A percentile compares a stretch with the other conserved stretches of the same genome.
Conservation (phyloP, 2,888 invertebrate genomes). For the Pasiphila rectangulata region DNA sequence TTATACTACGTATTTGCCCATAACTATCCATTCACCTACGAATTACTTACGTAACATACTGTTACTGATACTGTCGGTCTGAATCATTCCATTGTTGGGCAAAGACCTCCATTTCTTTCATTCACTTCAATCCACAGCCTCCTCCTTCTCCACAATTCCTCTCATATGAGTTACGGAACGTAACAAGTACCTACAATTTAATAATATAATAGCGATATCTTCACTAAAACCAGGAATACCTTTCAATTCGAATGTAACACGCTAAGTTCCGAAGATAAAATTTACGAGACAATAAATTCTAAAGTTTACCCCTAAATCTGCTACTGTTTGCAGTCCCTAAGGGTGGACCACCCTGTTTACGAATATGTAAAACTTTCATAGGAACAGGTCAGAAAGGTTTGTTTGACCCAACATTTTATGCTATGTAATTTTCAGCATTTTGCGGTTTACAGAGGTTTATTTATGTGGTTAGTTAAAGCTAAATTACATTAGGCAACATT, state of each 20-base stretch:
- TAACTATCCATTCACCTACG: too few species aligned
- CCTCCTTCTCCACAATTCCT: too few species aligned
- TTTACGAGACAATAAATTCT: constrained; percentile 1
- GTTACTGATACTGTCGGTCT: too few species aligned
- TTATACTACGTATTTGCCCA: too few species aligned
- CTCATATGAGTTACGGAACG: too few species aligned
- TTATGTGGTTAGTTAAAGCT: too few species aligned
- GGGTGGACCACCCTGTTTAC: constrained; percentile 1
- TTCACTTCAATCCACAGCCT: too few species aligned
- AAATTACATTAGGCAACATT: too few species aligned
- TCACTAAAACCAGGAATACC: background rate
- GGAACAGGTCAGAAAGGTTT: constrained; percentile 16
- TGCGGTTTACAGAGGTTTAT: constrained; percentile 1
- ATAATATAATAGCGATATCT: background rate
- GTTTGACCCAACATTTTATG: background rate
- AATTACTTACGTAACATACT: too few species aligned
- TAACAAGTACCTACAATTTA: too few species aligned
- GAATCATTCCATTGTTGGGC: too few species aligned
- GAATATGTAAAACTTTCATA: constrained; percentile 16
- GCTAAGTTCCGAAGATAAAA: background rate
- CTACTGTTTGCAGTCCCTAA: background rate
- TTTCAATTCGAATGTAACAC: background rate
- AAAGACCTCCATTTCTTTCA: too few species aligned
- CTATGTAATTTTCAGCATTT: background rate
- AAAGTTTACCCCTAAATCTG: constrained; percentile 7